Evolutionary conservation across 2,888 invertebrate species (phyloP).

Genomic region (Leptogaster cylindrica): DNA sequence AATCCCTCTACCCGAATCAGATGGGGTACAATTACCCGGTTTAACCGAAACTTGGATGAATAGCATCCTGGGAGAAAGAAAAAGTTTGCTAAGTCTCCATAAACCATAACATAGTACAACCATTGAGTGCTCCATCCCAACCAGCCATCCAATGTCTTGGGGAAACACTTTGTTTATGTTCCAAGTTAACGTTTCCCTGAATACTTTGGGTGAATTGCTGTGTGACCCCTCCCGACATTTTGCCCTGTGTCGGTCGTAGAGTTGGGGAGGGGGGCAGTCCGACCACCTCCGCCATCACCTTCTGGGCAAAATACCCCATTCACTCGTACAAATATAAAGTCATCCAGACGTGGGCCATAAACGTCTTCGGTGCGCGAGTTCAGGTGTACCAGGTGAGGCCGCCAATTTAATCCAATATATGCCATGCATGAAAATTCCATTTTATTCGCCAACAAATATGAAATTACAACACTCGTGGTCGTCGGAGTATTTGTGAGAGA

Average conservation of each 20-base stretch:
- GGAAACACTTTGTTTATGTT: slow-evolving; percentile 37
- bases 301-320: slow-evolving; percentile 26
- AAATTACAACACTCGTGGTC: slow-evolving; percentile 6
- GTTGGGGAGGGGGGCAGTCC: too few species aligned
- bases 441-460: slow-evolving; percentile 33
- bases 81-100: slow-evolving; percentile 32
- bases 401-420: slow-evolving; percentile 41
- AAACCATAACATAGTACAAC: slow-evolving; percentile 34
- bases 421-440: slow-evolving; percentile 40
- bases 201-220: slow-evolving; percentile 20
- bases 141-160: slow-evolving; percentile 16
- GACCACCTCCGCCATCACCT: not conserved
- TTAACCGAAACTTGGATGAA: slow-evolving; percentile 38
- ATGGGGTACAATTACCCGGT: slow-evolving; percentile 31
- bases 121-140: slow-evolving; percentile 13
- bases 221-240: not conserved
- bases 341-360: slow-evolving; percentile 34
- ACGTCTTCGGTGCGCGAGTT: slow-evolving; percentile 33
- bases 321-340: slow-evolving; percentile 35
- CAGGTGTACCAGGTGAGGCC: slow-evolving; percentile 36
- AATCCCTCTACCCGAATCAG: slow-evolving; percentile 9
- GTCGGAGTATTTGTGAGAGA: not conserved
- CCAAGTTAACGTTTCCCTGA: slow-evolving; percentile 28
- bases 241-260: not conserved
- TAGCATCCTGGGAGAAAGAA: slow-evolving; percentile 30